Base-by-base conservation (phyloP, 1,140 invertebrate genomes). In the Dufourea novaeangliae region DNA sequence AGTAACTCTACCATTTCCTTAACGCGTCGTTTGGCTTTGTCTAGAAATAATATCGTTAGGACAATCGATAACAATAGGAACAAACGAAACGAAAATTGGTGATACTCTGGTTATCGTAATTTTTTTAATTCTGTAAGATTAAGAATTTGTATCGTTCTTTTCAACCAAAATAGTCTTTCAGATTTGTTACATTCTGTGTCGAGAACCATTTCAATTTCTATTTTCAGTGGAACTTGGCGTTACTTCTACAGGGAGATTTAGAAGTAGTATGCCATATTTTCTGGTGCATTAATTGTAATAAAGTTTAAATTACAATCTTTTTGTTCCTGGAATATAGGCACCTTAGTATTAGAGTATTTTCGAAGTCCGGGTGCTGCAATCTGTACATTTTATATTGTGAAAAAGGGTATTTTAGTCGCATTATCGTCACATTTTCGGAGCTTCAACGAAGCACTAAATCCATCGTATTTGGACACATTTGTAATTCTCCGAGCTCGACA, bases 401-500 rank as follows among this genome's bases (percentile, higher is more conserved):
- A 50, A 50, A n/a, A 12, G 4, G 12, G 27, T 29, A 17, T 27
- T 57, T 32, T 5, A 6, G 14, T 29, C 6, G 25, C 11, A 17
- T 8, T 32, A 32, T 57, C 27, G 5, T 27, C 25, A 5, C 12
- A 17, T 32, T 10, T 29, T 17, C 25, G 27, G 5, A 50, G 46
- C 20, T 50, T 17, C 54, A 17, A 12, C 17, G 12, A 2, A 32
- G 27, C 27, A 5, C 54, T 14, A 27, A 29, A 57, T 57, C 54
- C 54, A 32, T 10, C 7, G 27, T 17, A 29, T 57, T 57, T 57
- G 32, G 54, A 57, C 8, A 57, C 54, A 57, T 57, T 57, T 57
- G 27, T 57, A 57, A 57, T 57, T 57, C 27, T 32, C 14, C 20
- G 54, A 57, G 20, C 50, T 25, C 11, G 17, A 62, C 6, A 14